Evolutionary conservation across 2,797 vertebrate species (phyloP).

Genomic region (Sternotherus odoratus): DNA sequence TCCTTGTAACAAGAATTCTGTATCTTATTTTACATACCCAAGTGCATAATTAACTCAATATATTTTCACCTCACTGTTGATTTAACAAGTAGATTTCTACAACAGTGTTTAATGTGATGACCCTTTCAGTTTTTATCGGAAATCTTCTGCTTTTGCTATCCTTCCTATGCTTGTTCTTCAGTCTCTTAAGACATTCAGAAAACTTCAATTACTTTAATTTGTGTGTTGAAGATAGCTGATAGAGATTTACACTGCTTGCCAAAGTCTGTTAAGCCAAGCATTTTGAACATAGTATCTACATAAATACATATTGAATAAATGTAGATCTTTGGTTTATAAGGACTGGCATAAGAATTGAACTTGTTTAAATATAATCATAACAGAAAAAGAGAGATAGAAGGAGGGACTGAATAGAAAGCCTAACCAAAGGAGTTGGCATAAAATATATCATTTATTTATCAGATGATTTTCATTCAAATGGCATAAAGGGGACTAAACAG

Average conservation of each 20-base stretch:
- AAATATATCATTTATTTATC: neutral
- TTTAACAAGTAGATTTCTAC: slow-evolving; percentile 26
- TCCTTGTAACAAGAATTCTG: slow-evolving; percentile 28
- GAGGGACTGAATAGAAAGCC: neutral
- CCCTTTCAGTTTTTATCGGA: slow-evolving; percentile 18
- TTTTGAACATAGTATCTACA: slow-evolving; percentile 21
- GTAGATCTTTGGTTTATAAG: neutral
- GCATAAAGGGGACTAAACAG: neutral
- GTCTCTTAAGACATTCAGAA: neutral
- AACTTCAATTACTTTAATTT: slow-evolving; percentile 26
- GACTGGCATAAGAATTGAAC: neutral
- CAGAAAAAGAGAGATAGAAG: neutral
- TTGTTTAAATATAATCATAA: neutral
- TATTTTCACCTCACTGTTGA: slow-evolving; percentile 26
- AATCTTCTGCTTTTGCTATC: neutral
- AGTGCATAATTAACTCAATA: slow-evolving; percentile 48
- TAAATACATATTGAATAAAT: slow-evolving; percentile 16
- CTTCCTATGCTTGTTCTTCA: neutral
- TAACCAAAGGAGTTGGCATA: neutral
- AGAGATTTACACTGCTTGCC: slow-evolving; percentile 21
- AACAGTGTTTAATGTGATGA: neutral
- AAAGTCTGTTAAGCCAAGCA: slow-evolving; percentile 8
- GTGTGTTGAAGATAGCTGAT: neutral
- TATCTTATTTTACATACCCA: slow-evolving; percentile 35
- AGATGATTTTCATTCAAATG: neutral